Base-by-base conservation (phyloP, 2,797 vertebrate genomes). In the Parotocinclus haroldoi region DNA sequence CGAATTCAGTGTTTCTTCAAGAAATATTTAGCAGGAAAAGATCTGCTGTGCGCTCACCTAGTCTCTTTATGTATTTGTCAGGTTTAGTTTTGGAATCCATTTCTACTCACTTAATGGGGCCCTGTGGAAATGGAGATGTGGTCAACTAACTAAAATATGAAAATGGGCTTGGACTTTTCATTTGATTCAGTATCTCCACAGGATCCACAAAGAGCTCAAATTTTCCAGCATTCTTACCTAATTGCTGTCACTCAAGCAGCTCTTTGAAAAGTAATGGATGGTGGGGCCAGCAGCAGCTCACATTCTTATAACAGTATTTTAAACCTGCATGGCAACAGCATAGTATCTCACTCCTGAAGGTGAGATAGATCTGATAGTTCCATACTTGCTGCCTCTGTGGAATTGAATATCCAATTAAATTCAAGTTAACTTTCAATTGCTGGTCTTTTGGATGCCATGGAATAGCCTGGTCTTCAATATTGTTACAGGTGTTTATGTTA, bases 281-380 rank as follows among this genome's bases (percentile, higher is more conserved):
- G 71, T 27, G 50, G 58, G 70, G 44, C 56, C 51, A 44, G 59
- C 53, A 69, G 42, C 59, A 63, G 45, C 53, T 64, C 37, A 60
- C 60, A 80, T 87, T 85, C 83, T 74, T 78, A 8, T 18, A 58
- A 74, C 65, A 49, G 36, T 66, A 57, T 59, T 52, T 52, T 36
- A 48, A 53, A 69, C 61, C 74, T 75, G 55, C 80, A 81, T 82
- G 57, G 82, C 71, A 87, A 88, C 81, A 38, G 11, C 46, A 37
- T 37, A 27, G 27, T 5, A 27, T 27, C 27, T n/a, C n/a, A n/a
- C n/a, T n/a, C n/a, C n/a, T n/a, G n/a, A n/a, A n/a, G n/a, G n/a
- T n/a, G n/a, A n/a, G n/a, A n/a, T n/a, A n/a, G n/a, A n/a, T n/a
- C n/a, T n/a, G n/a, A n/a, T n/a, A n/a, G n/a, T n/a, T n/a, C n/a